Evolutionary conservation across 2,113 vertebrate genomes (phyloP).

Genomic region (Peromyscus leucopus): DNA sequence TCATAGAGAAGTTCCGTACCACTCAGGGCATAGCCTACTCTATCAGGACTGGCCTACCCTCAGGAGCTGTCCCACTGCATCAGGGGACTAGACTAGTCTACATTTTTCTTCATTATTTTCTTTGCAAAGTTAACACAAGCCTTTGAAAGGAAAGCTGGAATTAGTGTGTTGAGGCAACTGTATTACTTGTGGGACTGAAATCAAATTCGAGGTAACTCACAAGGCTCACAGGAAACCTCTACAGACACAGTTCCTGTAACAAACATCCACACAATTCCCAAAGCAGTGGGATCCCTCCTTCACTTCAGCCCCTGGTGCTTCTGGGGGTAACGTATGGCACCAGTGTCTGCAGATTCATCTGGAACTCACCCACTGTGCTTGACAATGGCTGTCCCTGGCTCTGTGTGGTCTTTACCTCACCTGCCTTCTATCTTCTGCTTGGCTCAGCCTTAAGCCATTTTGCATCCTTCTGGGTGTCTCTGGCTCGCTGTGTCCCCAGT

Average conservation of each 20-base stretch:
- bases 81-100: constrained; percentile 55
- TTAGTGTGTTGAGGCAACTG: constrained; percentile 83
- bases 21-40: background rate
- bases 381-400: background rate
- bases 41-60: background rate
- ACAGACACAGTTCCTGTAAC: constrained; percentile 64
- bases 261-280: constrained; percentile 67
- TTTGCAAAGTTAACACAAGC: constrained; percentile 79
- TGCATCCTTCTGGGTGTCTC: background rate
- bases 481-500: background rate
- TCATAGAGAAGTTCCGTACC: background rate
- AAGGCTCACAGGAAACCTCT: constrained; percentile 80
- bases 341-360: too few relatives aligned
- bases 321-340: background rate
- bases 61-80: background rate
- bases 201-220: constrained; percentile 83
- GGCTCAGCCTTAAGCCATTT: background rate
- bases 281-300: background rate
- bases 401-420: too few relatives aligned
- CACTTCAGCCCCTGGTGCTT: accelerated
- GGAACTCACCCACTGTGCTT: accelerated
- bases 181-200: constrained; percentile 89
- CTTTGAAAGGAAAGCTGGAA: constrained; percentile 83
- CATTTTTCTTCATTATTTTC: constrained; percentile 81
- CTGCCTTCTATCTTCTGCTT: background rate